Percentiles rank a stretch among this genome's conserved stretches.
Conservation (phyloP, 53 echinoderm and acorn worm species). For the Apostichopus leukothele region DNA sequence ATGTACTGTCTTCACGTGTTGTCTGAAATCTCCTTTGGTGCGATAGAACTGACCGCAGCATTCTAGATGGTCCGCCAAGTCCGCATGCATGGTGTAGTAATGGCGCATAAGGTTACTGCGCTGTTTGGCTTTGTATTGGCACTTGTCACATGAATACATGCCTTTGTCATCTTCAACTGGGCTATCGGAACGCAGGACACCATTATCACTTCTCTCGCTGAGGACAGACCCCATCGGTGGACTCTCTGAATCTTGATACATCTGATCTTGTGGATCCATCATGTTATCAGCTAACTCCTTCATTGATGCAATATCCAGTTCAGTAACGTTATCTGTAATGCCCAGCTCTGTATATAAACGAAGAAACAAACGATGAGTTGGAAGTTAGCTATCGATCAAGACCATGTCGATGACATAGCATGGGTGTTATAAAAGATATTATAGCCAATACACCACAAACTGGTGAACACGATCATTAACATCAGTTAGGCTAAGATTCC, state of each 20-base stretch:
- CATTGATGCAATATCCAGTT: background rate
- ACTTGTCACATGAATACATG: slow-evolving; percentile 56
- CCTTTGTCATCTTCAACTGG: slow-evolving; percentile 27
- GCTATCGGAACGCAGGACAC: slow-evolving; percentile 2
- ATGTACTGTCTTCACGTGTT: too few relatives aligned
- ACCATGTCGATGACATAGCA: too few relatives aligned
- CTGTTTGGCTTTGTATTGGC: slow-evolving; percentile 64
- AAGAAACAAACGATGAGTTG: too few relatives aligned
- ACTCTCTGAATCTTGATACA: background rate
- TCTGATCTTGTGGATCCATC: background rate
- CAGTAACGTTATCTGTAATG: too few relatives aligned
- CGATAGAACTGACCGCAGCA: slow-evolving; percentile 61
- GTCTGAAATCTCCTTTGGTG: slow-evolving; percentile 67
- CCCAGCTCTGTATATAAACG: too few relatives aligned
- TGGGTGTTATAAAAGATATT: too few relatives aligned
- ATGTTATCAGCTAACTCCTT: background rate
- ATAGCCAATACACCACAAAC: too few relatives aligned
- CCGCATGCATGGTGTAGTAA: slow-evolving; percentile 70
- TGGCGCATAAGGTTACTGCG: slow-evolving; percentile 67
- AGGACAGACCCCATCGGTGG: background rate
- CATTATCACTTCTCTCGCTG: background rate
- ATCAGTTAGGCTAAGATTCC: too few relatives aligned
- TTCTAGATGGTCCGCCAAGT: slow-evolving; percentile 52
- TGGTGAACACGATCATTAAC: too few relatives aligned
- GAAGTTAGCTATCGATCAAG: too few relatives aligned